phyloP scores from a whole-genome alignment of 2,888 invertebrate genomes.

The Cecidostiba fungosa region DNA sequence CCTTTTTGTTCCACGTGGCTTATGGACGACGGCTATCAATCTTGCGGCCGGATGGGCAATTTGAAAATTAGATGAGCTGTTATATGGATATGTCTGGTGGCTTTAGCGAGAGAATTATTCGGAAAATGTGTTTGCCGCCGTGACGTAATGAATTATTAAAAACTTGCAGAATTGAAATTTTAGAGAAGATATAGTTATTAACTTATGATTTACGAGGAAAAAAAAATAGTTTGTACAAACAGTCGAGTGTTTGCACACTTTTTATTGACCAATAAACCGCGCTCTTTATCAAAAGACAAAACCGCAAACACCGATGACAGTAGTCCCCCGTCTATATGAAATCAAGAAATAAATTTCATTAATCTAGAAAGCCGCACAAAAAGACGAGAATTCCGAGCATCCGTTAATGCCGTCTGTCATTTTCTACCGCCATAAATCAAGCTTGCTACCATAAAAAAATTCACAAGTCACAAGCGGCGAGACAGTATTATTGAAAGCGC shows the following conservation, averaged over 20 bases:
- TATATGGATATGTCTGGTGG: neutral
- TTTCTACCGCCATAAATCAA: neutral
- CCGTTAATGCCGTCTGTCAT: neutral
- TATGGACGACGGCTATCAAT: neutral
- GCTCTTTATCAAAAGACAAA: neutral
- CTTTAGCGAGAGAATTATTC: neutral
- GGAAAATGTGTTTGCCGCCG: neutral
- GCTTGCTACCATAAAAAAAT: neutral
- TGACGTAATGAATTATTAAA: neutral
- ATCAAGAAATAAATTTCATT: neutral
- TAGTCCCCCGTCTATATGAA: too few species aligned
- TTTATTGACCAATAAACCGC: neutral
- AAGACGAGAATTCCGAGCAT: neutral
- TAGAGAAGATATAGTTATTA: too few species aligned
- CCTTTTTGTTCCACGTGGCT: neutral
- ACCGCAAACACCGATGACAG: too few species aligned
- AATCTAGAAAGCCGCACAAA: neutral
- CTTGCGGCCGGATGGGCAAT: neutral
- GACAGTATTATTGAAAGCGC: neutral
- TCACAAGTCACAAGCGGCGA: neutral
- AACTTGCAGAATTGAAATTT: neutral
- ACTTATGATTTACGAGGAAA: neutral
- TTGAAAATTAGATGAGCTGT: slow-evolving; percentile 8
- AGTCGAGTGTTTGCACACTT: neutral
- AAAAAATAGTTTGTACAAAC: neutral